Conservation (phyloP, 2,888 invertebrate species). For the Tenthredo scrophulariae region DNA sequence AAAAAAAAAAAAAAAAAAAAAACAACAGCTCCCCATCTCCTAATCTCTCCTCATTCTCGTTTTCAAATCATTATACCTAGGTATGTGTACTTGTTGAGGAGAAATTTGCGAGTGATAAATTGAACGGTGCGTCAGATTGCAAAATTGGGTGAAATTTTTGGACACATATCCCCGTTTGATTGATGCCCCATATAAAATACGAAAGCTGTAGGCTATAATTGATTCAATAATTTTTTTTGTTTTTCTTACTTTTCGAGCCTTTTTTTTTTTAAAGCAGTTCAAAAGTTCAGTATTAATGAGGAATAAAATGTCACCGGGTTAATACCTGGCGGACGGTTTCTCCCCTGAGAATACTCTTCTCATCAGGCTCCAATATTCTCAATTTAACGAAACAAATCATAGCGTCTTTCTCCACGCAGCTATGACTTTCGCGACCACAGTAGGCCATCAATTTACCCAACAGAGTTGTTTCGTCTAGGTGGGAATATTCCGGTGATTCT, state of each 20-base stretch:
- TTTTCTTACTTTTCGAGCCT: neutral
- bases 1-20: neutral
- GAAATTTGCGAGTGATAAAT: neutral
- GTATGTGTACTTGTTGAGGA: neutral
- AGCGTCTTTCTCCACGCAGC: slow-evolving; percentile 95
- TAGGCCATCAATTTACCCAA: slow-evolving; percentile 96
- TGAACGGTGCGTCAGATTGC: neutral
- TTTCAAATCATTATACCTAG: neutral
- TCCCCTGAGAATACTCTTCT: slow-evolving; percentile 89
- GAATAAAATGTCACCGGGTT: slow-evolving; percentile 51
- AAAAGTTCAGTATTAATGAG: neutral
- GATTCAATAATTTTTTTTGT: neutral
- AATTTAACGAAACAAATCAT: slow-evolving; percentile 96
- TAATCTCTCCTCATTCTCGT: neutral
- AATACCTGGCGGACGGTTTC: slow-evolving; percentile 88
- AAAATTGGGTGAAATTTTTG: neutral
- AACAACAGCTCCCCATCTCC: neutral
- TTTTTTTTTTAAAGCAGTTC: neutral
- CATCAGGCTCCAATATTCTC: slow-evolving; percentile 93
- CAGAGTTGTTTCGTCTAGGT: slow-evolving; percentile 93
- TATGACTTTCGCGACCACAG: slow-evolving; percentile 94
- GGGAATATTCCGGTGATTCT: slow-evolving; percentile 86
- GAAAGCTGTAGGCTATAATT: neutral
- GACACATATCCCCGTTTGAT: neutral
- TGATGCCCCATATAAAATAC: neutral